phyloP scores from a whole-genome alignment of 92 coral and sea anemone genomes.

The Diadumene lineata region DNA sequence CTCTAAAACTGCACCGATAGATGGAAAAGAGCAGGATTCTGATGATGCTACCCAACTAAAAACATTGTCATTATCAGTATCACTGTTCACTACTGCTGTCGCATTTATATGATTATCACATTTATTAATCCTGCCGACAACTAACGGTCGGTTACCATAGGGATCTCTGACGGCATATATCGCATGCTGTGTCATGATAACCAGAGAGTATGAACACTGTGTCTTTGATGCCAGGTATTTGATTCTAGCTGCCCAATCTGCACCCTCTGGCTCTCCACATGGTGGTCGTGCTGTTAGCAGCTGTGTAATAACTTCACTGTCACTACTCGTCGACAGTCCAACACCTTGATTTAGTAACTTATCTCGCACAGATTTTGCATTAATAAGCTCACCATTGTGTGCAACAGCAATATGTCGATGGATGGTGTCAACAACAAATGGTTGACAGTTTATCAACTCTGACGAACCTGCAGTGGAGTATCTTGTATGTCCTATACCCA shows the following conservation, averaged over 20 bases:
- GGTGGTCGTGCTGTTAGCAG: conserved; percentile 87
- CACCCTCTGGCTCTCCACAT: conserved; percentile 94
- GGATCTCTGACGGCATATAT: conserved; percentile 96
- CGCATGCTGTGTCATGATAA: conserved; percentile 78
- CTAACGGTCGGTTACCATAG: conserved; percentile 93
- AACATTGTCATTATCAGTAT: conserved; percentile 39
- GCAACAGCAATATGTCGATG: conserved; percentile 95
- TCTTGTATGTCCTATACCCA: conserved; percentile 98
- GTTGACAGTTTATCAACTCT: conserved; percentile 91
- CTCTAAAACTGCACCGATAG: conserved; percentile 86
- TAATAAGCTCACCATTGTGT: conserved; percentile 94
- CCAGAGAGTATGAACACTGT: conserved; percentile 84
- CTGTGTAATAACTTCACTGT: conserved; percentile 94
- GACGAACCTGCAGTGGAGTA: conserved; percentile 95
- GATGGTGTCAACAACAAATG: conserved; percentile 96
- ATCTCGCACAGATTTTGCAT: conserved; percentile 85
- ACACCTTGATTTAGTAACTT: conserved; percentile 72
- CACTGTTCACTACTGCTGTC: conserved; percentile 11
- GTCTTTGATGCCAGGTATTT: conserved; percentile 74
- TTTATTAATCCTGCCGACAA: conserved; percentile 79
- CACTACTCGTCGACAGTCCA: conserved; percentile 92
- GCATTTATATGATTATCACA: conserved; percentile 40
- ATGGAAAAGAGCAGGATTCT: conserved; percentile 90
- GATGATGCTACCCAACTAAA: conserved; percentile 96
- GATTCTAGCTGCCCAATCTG: conserved; percentile 95